Conservation (phyloP, 2,113 vertebrate genomes). For the Cyrtonyx montezumae region DNA sequence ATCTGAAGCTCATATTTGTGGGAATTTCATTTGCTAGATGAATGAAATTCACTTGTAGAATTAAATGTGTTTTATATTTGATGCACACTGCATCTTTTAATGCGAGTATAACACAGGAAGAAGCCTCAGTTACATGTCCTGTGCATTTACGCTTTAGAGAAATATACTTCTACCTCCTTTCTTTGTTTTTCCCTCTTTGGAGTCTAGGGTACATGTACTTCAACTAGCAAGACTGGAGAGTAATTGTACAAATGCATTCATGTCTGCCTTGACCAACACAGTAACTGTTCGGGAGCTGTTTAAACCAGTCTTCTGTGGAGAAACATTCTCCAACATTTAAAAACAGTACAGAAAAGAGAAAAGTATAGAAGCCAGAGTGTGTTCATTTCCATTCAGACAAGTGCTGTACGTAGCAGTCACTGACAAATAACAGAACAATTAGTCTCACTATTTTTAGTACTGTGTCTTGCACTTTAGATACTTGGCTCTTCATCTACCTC, state of each 20-base stretch:
- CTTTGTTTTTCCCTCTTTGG: not conserved
- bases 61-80: not conserved
- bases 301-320: not conserved
- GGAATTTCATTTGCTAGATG: not conserved
- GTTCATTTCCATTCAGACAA: not conserved
- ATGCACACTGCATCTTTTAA: not conserved
- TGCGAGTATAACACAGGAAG: not conserved
- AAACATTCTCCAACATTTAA: not conserved
- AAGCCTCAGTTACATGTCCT: not conserved
- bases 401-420: not conserved
- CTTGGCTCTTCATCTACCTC: not conserved
- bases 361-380: not conserved
- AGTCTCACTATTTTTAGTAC: not conserved
- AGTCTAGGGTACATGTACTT: not conserved
- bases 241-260: not conserved
- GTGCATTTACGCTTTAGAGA: not conserved
- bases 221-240: not conserved
- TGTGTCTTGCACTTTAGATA: not conserved
- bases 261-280: not conserved
- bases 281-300: not conserved
- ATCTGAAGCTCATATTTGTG: not conserved
- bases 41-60: not conserved
- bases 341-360: not conserved
- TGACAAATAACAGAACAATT: not conserved
- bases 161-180: not conserved